These are phyloP conservation scores for Parazoanthus swiftii DNA, from an alignment of 92 coral and sea anemone genomes.

Conservation along the genomic window DNA sequence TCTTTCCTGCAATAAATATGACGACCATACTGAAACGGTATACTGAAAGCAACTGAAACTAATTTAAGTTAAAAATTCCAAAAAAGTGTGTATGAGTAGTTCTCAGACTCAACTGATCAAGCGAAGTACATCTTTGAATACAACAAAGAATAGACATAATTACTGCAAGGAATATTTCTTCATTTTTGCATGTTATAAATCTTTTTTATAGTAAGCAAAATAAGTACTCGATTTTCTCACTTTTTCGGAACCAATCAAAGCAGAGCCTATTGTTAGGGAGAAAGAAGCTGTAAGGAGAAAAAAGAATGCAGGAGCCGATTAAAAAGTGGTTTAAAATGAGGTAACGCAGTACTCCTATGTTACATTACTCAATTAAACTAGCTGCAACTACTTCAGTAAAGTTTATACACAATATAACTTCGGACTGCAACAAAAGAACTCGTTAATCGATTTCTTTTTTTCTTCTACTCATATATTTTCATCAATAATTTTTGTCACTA, in stretches of 20 bases:
- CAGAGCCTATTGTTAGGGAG: background rate
- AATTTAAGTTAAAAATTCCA: too few species aligned
- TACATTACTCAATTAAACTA: background rate
- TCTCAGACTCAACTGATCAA: background rate
- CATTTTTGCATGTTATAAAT: too few species aligned
- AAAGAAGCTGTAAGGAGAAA: background rate
- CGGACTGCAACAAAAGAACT: background rate
- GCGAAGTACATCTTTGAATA: background rate
- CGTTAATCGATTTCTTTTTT: background rate
- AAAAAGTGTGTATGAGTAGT: background rate
- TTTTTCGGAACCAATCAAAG: background rate
- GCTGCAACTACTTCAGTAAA: background rate
- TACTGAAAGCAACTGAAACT: background rate
- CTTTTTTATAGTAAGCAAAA: too few species aligned
- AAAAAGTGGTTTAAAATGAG: background rate
- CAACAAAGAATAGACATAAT: background rate
- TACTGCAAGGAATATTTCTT: too few species aligned
- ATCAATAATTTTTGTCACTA: background rate
- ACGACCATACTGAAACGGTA: background rate
- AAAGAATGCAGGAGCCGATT: background rate
- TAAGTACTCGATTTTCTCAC: background rate
- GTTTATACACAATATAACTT: background rate
- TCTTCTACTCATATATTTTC: background rate
- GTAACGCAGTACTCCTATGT: background rate
- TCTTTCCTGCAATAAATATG: background rate